Evolutionary conservation across 2,797 vertebrate species (phyloP).

Genomic region (Kryptolebias ocellatus): DNA sequence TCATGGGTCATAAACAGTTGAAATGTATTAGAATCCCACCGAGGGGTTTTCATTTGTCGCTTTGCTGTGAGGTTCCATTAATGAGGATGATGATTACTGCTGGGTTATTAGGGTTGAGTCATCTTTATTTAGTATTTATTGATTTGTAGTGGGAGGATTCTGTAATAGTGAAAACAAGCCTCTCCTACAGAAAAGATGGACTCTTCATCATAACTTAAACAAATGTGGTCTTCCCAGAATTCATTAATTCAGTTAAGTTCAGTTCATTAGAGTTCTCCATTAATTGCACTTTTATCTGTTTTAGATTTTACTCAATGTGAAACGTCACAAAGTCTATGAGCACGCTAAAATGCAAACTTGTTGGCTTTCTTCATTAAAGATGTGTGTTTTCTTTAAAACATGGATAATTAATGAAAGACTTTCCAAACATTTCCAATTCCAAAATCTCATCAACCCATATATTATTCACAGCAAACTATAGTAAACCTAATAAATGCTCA

Average conservation of each 20-base stretch:
- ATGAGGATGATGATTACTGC: constrained; percentile 41
- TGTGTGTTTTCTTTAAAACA: too few species aligned
- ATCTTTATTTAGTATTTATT: constrained; percentile 63
- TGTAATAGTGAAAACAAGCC: constrained; percentile 49
- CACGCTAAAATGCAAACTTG: too few species aligned
- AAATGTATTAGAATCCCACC: constrained; percentile 38
- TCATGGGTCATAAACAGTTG: constrained; percentile 41
- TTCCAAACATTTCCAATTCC: too few species aligned
- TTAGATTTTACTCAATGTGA: too few species aligned
- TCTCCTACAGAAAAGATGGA: constrained; percentile 4
- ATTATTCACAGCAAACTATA: too few species aligned
- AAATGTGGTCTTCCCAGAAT: background rate
- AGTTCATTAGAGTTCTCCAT: background rate
- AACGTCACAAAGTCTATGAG: too few species aligned
- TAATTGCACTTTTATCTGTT: too few species aligned
- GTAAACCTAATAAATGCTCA: too few species aligned
- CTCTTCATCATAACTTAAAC: constrained; percentile 4
- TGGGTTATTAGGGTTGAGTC: constrained; percentile 35
- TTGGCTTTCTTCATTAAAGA: too few species aligned
- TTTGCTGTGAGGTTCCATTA: constrained; percentile 3
- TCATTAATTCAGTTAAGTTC: background rate
- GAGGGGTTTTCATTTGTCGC: constrained; percentile 17
- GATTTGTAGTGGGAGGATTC: constrained; percentile 50
- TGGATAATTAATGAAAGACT: too few species aligned
- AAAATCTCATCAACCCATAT: too few species aligned